Percentiles rank a stretch among this genome's conserved stretches.
Conservation (phyloP, 2,797 vertebrate species). For the Rhincodon typus region DNA sequence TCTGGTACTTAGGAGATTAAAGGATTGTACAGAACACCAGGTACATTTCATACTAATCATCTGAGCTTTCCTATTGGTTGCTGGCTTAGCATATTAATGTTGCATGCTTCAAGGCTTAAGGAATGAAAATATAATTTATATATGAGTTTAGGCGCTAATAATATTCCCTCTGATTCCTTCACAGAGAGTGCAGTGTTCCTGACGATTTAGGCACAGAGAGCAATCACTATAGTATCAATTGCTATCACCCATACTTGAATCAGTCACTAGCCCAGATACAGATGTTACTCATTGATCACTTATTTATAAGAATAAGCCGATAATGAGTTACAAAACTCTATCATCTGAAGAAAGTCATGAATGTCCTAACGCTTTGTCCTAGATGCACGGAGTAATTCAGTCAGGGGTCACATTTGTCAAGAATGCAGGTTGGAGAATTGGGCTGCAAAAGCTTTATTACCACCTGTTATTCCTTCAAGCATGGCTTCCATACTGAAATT, state of each 20-base stretch:
- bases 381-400: background rate
- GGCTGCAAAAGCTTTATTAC: background rate
- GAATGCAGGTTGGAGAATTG: background rate
- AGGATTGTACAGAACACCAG: background rate
- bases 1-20: background rate
- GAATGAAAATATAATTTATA: background rate
- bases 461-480: background rate
- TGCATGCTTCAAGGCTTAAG: background rate
- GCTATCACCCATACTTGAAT: background rate
- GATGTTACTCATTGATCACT: background rate
- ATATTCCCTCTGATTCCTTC: background rate
- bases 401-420: background rate
- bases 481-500: no score
- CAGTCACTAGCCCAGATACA: background rate
- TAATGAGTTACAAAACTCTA: background rate
- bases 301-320: background rate
- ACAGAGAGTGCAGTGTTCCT: background rate
- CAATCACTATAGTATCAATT: background rate
- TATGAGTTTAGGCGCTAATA: background rate
- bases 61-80: background rate
- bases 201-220: background rate
- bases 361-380: background rate
- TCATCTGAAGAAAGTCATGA: background rate
- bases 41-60: background rate
- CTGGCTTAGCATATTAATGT: background rate